phyloP scores from a whole-genome alignment of 2,113 vertebrate genomes.

The Electrona antarctica region DNA sequence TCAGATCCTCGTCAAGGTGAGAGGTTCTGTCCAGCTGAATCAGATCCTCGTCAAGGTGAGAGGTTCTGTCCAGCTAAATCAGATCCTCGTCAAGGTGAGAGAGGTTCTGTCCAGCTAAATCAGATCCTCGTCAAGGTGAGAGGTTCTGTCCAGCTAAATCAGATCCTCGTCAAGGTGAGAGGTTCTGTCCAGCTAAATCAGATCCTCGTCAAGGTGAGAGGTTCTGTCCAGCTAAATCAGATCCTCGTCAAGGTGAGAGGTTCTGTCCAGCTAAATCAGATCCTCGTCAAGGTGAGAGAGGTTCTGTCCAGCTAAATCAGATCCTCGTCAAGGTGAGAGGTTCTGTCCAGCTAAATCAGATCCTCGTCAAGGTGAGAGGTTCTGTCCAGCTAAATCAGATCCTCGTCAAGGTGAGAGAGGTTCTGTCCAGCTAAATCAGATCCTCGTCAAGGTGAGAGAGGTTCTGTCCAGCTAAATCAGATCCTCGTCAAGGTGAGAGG shows the following conservation, averaged over 20 bases:
- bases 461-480: too few species aligned
- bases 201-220: slow-evolving; percentile 91
- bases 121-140: slow-evolving; percentile 91
- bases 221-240: too few species aligned
- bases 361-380: slow-evolving; percentile 88
- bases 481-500: slow-evolving; percentile 90
- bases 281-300: slow-evolving; percentile 89
- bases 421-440: too few species aligned
- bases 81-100: slow-evolving; percentile 92
- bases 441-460: slow-evolving; percentile 89
- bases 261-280: too few species aligned
- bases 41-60: slow-evolving; percentile 91
- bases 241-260: slow-evolving; percentile 90
- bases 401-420: slow-evolving; percentile 87
- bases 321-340: slow-evolving; percentile 90
- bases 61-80: too few species aligned
- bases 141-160: too few species aligned
- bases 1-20: slow-evolving; percentile 91
- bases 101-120: background rate
- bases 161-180: slow-evolving; percentile 91
- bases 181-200: too few species aligned
- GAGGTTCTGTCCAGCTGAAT: background rate
- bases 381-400: too few species aligned
- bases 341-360: too few species aligned
- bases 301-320: too few species aligned